A percentile compares a stretch with the other conserved stretches of the same genome.
These are phyloP conservation scores for Acronicta alni DNA, from an alignment of 2,888 invertebrate species.

Conservation along the genomic window DNA sequence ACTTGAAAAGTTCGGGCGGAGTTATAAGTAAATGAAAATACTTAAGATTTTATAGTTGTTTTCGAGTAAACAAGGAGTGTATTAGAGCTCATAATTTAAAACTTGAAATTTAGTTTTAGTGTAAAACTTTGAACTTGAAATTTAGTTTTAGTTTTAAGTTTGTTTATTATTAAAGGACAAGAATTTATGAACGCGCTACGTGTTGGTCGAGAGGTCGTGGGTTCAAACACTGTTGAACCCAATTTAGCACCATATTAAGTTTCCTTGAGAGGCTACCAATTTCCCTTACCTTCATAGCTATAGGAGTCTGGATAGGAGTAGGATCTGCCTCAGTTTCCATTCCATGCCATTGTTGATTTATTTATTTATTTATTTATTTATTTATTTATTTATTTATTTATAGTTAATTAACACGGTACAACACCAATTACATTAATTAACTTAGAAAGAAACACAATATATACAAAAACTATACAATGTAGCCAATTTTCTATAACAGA, in stretches of 20 bases:
- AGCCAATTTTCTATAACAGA: no score
- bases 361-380: no score
- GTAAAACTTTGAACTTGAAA: neutral
- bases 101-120: neutral
- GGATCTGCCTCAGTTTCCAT: no score
- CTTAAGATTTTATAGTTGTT: constrained; percentile 41
- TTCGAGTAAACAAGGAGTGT: constrained; percentile 25
- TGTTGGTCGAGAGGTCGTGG: constrained; percentile 19
- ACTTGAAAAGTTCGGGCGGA: constrained; percentile 36
- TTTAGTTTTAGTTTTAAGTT: neutral
- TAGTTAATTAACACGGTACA: no score
- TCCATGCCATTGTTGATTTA: no score
- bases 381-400: no score
- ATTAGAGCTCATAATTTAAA: constrained; percentile 1
- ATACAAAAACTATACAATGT: no score
- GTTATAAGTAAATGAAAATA: constrained; percentile 51
- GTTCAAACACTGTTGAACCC: constrained; percentile 25
- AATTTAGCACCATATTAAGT: neutral
- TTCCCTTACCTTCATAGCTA: no score
- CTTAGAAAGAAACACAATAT: no score
- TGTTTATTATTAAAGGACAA: neutral
- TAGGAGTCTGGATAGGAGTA: no score
- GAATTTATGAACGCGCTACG: constrained; percentile 5
- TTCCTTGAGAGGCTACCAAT: no score
- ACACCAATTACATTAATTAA: no score